Percentiles rank a stretch among this genome's conserved stretches.
phyloP scores from a whole-genome alignment of 2,888 invertebrate species.

The Agrochola litura region DNA sequence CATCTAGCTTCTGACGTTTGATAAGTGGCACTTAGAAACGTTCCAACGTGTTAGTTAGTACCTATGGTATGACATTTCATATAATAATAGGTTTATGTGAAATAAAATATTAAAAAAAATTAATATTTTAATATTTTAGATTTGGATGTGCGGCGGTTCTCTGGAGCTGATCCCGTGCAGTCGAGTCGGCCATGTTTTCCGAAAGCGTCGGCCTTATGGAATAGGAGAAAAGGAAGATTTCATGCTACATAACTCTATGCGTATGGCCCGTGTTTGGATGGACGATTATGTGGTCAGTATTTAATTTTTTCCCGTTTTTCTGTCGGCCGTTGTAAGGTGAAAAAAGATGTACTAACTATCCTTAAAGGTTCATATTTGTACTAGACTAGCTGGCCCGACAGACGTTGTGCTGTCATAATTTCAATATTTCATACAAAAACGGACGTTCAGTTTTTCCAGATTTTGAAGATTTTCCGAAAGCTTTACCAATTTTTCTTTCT shows the following conservation, averaged over 20 bases:
- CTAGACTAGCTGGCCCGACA: neutral
- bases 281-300: conserved; percentile 95
- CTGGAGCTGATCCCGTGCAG: conserved; percentile 98
- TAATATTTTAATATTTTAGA: conserved; percentile 83
- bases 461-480: neutral
- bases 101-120: neutral
- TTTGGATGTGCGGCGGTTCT: conserved; percentile 99
- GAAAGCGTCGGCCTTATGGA: conserved; percentile 98
- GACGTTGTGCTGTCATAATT: neutral
- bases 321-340: neutral
- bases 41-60: no score
- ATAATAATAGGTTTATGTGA: neutral
- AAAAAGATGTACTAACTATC: neutral
- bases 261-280: conserved; percentile 99
- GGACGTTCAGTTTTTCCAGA: neutral
- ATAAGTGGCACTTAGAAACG: neutral
- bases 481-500: neutral
- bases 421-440: neutral
- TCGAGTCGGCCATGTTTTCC: conserved; percentile 98
- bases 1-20: neutral
- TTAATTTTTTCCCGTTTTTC: neutral
- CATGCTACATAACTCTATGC: conserved; percentile 97
- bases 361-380: neutral
- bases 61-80: no score
- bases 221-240: conserved; percentile 95